Evolutionary conservation across 2,888 invertebrate genomes (phyloP).

Genomic region (Drosophila parthenogenetica): DNA sequence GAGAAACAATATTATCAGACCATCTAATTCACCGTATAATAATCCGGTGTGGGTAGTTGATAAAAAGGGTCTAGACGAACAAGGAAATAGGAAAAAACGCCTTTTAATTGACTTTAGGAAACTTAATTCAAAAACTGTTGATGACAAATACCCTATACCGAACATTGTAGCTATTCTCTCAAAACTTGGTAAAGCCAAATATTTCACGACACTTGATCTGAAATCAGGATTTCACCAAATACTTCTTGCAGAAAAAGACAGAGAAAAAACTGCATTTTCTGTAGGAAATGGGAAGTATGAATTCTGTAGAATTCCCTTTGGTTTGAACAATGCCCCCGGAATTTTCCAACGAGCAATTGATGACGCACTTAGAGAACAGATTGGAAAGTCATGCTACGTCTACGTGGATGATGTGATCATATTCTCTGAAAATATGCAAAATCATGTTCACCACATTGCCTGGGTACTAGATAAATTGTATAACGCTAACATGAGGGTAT

Average conservation of each 20-base stretch:
- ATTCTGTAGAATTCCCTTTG: not conserved
- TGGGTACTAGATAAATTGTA: conserved; percentile 3
- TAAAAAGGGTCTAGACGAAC: too few species aligned
- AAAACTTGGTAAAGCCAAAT: not conserved
- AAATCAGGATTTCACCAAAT: conserved; percentile 3
- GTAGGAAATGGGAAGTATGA: too few species aligned
- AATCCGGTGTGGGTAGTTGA: too few species aligned
- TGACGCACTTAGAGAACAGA: not conserved
- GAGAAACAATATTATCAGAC: too few species aligned
- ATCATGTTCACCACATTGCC: not conserved
- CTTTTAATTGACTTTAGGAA: not conserved
- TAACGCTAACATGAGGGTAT: conserved; percentile 17
- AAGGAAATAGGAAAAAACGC: not conserved
- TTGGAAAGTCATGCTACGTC: conserved; percentile 3
- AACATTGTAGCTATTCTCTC: not conserved
- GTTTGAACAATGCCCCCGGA: not conserved
- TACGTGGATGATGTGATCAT: conserved; percentile 2
- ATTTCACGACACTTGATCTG: not conserved
- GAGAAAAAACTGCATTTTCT: not conserved
- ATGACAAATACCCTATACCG: too few species aligned
- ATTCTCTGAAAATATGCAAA: not conserved
- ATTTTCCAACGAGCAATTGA: not conserved
- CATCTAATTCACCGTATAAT: too few species aligned
- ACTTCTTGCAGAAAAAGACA: not conserved
- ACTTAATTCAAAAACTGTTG: not conserved